Evolutionary conservation across 2,113 vertebrate genomes (phyloP).

Genomic region (Phoenicopterus ruber): DNA sequence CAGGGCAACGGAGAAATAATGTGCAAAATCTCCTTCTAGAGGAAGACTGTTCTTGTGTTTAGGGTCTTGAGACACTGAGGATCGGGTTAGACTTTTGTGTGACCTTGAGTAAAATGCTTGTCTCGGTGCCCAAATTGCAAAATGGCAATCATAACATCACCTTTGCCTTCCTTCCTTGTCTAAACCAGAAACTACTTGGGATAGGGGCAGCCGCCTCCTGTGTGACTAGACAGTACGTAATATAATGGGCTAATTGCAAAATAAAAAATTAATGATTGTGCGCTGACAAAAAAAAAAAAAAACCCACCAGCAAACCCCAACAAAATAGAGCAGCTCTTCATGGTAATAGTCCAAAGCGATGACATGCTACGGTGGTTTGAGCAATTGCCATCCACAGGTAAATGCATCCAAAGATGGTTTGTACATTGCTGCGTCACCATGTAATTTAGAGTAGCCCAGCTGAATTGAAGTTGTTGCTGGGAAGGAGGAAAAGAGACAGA

Average conservation of each 20-base stretch:
- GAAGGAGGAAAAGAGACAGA: neutral
- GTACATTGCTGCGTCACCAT: neutral
- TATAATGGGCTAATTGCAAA: constrained; percentile 6
- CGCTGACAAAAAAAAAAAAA: neutral
- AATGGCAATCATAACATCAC: neutral
- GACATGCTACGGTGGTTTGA: neutral
- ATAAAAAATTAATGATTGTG: neutral
- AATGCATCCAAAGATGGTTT: neutral
- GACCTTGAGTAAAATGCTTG: neutral
- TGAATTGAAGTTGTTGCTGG: neutral
- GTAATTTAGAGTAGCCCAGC: neutral
- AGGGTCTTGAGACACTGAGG: neutral
- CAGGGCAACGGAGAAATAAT: neutral
- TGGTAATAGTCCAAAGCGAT: neutral
- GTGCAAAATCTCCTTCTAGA: neutral
- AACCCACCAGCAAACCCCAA: too few relatives aligned
- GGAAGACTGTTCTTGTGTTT: neutral
- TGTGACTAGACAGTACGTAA: neutral
- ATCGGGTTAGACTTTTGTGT: neutral
- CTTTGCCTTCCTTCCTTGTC: neutral
- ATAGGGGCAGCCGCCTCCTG: neutral
- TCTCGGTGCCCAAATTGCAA: neutral
- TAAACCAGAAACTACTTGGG: neutral
- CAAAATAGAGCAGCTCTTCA: neutral
- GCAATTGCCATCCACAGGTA: neutral